Base-by-base conservation (phyloP, 2,113 vertebrate genomes). In the Puffinus mauretanicus region DNA sequence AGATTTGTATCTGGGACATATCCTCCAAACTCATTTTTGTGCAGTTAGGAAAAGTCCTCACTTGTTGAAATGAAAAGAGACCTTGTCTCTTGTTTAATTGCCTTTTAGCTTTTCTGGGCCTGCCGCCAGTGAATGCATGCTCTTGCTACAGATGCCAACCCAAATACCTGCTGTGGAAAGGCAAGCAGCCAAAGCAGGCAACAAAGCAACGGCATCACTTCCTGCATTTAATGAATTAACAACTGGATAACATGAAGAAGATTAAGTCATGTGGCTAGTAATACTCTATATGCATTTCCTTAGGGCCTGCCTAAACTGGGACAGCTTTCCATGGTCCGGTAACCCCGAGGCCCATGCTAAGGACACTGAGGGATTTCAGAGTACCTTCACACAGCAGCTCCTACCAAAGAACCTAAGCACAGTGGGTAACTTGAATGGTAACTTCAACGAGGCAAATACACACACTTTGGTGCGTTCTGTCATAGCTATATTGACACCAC, bases 291-390 rank as follows among this genome's bases (percentile, higher is more conserved):
- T 12, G 67, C 5, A 5, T 20, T 29, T 77, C 49, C 51, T 61
- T 8, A 54, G 44, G 64, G 26, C 34, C 55, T 64, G 58, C 62
- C 57, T 55, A 42, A 60, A 7, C 17, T 16, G 25, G 47, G 42
- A 62, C 32, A 60, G 49, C 44, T 21, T 85, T 30, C 44, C 19
- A 4, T 24, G 47, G n/a, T 60, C 52, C 0, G 0, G 38, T 34
- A 51, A 21, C 26, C 42, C 30, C 0, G 0, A 62, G 30, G 52
- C 6, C 7, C 57, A 64, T 0, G 0, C 27, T 67, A 29, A 49
- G n/a, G 64, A 72, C n/a, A 40, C 26, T 0, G 13, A 36, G 26
- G 19, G 34, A 55, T 44, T 85, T 71, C 57, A 65, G 42, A 2
- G 0, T 46, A 7, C 27, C 82, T 61, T 54, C 61, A 32, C 11